These are phyloP conservation scores for Phortica magna DNA, from an alignment of 2,888 invertebrate genomes.

Conservation along the genomic window DNA sequence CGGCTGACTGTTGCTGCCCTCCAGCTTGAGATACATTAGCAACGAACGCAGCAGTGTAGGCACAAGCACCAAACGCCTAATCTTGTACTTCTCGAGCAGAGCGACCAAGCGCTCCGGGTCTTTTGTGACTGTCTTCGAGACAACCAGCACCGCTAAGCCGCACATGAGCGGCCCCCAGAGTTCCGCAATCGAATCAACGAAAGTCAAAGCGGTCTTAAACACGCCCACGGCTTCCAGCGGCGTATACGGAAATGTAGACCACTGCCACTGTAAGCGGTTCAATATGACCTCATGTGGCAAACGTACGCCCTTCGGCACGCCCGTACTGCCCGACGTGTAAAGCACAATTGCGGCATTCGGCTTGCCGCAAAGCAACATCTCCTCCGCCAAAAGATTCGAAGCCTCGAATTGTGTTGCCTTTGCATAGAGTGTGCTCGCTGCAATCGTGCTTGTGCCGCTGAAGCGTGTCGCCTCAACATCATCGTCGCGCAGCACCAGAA, in stretches of 20 bases:
- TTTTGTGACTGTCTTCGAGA: slow-evolving; percentile 85
- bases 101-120: slow-evolving; percentile 87
- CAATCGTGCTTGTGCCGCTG: slow-evolving; percentile 63
- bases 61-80: slow-evolving; percentile 89
- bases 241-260: slow-evolving; percentile 87
- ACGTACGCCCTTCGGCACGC: slow-evolving; percentile 93
- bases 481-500: slow-evolving; percentile 82
- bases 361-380: slow-evolving; percentile 74
- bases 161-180: slow-evolving; percentile 91
- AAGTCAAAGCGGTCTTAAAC: slow-evolving; percentile 94
- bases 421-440: slow-evolving; percentile 66
- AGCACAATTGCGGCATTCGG: slow-evolving; percentile 73
- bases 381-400: slow-evolving; percentile 73
- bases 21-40: slow-evolving; percentile 85
- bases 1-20: slow-evolving; percentile 58
- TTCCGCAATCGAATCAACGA: slow-evolving; percentile 93
- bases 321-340: slow-evolving; percentile 89
- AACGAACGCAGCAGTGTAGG: slow-evolving; percentile 90
- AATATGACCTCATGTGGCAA: slow-evolving; percentile 87
- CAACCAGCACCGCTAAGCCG: slow-evolving; percentile 84
- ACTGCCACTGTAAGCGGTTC: slow-evolving; percentile 93
- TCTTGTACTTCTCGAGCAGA: slow-evolving; percentile 85
- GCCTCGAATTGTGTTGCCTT: slow-evolving; percentile 64
- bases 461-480: slow-evolving; percentile 68
- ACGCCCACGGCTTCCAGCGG: slow-evolving; percentile 84